Percentiles rank a stretch among this genome's conserved stretches.
Evolutionary conservation across 2,888 invertebrate species (phyloP).

Genomic region (Zygothrica quintamaculata): DNA sequence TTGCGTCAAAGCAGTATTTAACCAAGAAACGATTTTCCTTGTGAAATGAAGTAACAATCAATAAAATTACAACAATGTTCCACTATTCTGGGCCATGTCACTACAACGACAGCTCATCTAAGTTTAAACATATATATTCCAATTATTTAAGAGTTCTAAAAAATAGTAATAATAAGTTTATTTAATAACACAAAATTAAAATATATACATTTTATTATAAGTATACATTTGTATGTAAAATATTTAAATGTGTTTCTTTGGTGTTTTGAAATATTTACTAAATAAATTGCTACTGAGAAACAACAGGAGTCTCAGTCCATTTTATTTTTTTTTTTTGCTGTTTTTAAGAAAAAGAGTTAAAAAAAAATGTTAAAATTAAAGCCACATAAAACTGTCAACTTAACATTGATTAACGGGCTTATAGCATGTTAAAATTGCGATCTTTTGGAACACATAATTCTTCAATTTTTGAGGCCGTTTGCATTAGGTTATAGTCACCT

Average conservation of each 20-base stretch:
- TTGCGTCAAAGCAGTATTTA: slow-evolving; percentile 54
- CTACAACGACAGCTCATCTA: too few species aligned
- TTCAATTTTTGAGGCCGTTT: slow-evolving; percentile 22
- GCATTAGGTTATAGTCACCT: slow-evolving; percentile 24
- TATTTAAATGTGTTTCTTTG: neutral
- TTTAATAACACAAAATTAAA: too few species aligned
- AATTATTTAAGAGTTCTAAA: too few species aligned
- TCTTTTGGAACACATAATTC: slow-evolving; percentile 59
- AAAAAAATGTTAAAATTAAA: slow-evolving; percentile 37
- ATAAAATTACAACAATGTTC: slow-evolving; percentile 32
- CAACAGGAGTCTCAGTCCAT: slow-evolving; percentile 59
- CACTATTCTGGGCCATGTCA: too few species aligned
- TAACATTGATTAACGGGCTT: slow-evolving; percentile 80
- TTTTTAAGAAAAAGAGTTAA: slow-evolving; percentile 8
- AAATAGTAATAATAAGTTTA: too few species aligned
- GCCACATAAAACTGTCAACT: slow-evolving; percentile 78
- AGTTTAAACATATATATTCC: too few species aligned
- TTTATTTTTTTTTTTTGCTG: slow-evolving; percentile 19
- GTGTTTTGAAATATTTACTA: slow-evolving; percentile 37
- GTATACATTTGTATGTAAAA: neutral
- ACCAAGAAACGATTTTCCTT: neutral
- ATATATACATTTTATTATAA: too few species aligned
- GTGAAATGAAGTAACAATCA: slow-evolving; percentile 35
- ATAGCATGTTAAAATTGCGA: slow-evolving; percentile 75
- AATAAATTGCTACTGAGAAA: slow-evolving; percentile 58